phyloP scores from a whole-genome alignment of 2,797 vertebrate genomes.

The Myioborus miniatus region DNA sequence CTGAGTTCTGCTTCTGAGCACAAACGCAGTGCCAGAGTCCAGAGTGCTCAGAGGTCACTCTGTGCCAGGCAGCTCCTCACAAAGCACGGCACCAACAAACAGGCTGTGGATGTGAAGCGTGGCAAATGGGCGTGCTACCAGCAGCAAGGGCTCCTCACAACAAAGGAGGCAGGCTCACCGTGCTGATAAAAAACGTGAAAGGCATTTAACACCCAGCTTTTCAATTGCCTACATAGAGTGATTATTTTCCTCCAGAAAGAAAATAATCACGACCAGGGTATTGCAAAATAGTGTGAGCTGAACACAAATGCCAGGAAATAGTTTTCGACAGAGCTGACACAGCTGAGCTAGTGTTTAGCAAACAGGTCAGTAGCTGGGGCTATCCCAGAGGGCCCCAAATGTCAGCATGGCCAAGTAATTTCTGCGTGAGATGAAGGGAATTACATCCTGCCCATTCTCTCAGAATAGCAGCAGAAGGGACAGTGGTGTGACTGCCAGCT shows the following conservation, averaged over 20 bases:
- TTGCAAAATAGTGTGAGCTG: not conserved
- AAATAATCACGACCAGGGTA: not conserved
- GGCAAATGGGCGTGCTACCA: not conserved
- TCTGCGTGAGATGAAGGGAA: conserved; percentile 9
- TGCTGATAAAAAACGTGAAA: not conserved
- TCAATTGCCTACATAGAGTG: not conserved
- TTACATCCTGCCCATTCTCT: not conserved
- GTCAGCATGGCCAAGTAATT: conserved; percentile 8
- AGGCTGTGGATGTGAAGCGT: not conserved
- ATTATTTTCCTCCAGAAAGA: conserved; percentile 23
- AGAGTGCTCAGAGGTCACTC: not conserved
- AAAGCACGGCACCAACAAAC: not conserved
- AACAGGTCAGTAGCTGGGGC: conserved; percentile 46
- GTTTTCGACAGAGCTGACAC: conserved; percentile 26
- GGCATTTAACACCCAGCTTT: not conserved
- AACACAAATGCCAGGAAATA: conserved; percentile 15
- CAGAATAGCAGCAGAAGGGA: not conserved
- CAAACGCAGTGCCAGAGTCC: not conserved
- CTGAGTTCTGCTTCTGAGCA: not conserved
- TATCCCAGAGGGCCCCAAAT: conserved; percentile 28
- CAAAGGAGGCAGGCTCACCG: not conserved
- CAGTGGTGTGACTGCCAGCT: not conserved
- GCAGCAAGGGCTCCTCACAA: not conserved
- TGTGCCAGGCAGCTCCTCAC: not conserved
- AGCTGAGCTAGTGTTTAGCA: conserved; percentile 43